phyloP scores from a whole-genome alignment of 2,888 invertebrate species.

The Monochamus alternatus region DNA sequence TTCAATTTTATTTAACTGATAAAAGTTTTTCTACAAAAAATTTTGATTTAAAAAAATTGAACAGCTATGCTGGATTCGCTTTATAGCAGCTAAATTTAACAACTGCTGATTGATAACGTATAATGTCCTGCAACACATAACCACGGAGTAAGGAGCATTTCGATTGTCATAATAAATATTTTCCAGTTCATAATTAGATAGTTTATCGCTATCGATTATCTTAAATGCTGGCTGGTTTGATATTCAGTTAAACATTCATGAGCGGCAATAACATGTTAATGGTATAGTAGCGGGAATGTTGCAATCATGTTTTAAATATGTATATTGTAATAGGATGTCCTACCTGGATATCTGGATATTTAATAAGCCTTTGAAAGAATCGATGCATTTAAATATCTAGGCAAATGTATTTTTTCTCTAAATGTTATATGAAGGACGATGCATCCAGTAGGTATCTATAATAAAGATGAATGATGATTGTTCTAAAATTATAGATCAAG shows the following conservation, averaged over 20 bases:
- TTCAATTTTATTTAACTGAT: too few relatives aligned
- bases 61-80: too few relatives aligned
- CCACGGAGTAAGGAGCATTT: slow-evolving; percentile 33
- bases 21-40: too few relatives aligned
- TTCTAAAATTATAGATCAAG: too few relatives aligned
- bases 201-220: slow-evolving; percentile 4
- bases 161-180: slow-evolving; percentile 41
- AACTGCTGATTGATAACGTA: slow-evolving; percentile 37
- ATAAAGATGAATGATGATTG: too few relatives aligned
- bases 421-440: too few relatives aligned
- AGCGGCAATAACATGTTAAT: background rate
- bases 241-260: background rate
- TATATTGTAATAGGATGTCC: background rate
- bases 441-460: too few relatives aligned
- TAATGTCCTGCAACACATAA: slow-evolving; percentile 45
- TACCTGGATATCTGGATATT: background rate
- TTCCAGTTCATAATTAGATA: slow-evolving; percentile 23
- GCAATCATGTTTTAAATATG: background rate
- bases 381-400: background rate
- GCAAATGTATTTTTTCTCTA: too few relatives aligned
- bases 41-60: too few relatives aligned
- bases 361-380: background rate
- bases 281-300: background rate
- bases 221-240: background rate
- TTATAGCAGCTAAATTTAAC: background rate